These are phyloP conservation scores for Diogma glabrata DNA, from an alignment of 2,888 invertebrate species.

Conservation along the genomic window DNA sequence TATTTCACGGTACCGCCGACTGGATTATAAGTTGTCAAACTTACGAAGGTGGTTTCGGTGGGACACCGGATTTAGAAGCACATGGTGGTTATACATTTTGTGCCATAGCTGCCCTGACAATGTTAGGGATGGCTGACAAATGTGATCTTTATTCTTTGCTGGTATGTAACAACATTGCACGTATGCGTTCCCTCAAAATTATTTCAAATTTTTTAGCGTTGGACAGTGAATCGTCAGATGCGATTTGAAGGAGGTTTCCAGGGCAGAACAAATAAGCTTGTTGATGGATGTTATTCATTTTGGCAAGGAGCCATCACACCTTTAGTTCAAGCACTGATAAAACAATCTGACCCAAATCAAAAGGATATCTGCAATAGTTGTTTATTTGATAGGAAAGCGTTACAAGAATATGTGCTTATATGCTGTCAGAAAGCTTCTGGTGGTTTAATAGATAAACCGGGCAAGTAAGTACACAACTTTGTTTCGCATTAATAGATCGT, in stretches of 20 bases:
- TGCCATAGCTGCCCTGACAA: conserved; percentile 78
- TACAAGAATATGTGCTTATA: conserved; percentile 89
- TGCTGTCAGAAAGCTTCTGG: conserved; percentile 84
- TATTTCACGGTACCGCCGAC: conserved; percentile 78
- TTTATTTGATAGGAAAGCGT: conserved; percentile 70
- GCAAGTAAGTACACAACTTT: conserved; percentile 55
- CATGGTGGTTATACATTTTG: conserved; percentile 99
- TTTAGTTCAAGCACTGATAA: conserved; percentile 64
- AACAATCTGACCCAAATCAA: conserved; percentile 25
- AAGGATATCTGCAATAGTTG: conserved; percentile 24
- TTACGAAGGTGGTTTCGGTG: conserved; percentile 97
- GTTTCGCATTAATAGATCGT: background rate
- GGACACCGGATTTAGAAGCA: conserved; percentile 89
- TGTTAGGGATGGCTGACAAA: conserved; percentile 63
- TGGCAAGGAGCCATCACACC: conserved; percentile 96
- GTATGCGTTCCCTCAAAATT: conserved; percentile 9
- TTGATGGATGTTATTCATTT: conserved; percentile 98
- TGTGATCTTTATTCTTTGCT: conserved; percentile 66
- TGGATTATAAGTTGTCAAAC: conserved; percentile 96
- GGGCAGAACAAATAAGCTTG: conserved; percentile 95
- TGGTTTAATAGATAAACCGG: conserved; percentile 92
- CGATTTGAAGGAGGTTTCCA: conserved; percentile 91
- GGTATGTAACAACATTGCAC: conserved; percentile 31
- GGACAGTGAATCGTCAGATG: conserved; percentile 90
- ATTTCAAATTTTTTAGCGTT: conserved; percentile 45